Evolutionary conservation across 2,113 vertebrate species (phyloP), one percentile per base, ranked within the genome.

Genomic region (Etheostoma cragini): DNA sequence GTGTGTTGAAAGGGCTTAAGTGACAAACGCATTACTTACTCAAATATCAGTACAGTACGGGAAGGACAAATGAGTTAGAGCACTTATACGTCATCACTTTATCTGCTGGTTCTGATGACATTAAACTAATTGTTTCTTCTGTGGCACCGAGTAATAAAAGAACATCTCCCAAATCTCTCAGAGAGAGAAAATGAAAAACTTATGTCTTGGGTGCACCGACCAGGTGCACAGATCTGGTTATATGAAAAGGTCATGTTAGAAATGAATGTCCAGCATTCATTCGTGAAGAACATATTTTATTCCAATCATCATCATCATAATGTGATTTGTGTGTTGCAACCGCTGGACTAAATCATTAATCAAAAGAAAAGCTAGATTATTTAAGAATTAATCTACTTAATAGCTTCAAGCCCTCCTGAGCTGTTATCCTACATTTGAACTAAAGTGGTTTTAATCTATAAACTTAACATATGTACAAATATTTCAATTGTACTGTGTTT

Each of bases 21-120:
- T 26, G 50, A 71, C 45, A 64, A 78, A 85, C 47, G 64, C 33
- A 72, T 82, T 76, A 60, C 24, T 76, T 68, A 68, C 47, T 56
- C 73, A 76, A 57, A 80, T 66, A 78, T 30, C 8, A 17, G 26
- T 72, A 15, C 47, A 73, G 26, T 15, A 45, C 45, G 38, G 13
- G 26, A 33, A 82, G 56, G 56, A 83, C 67, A 42, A 33, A 49
- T 8, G 58, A 79, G 65, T 52, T 35, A n/a, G 47, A 52, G 46
- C 61, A 65, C 42, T 50, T 58, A 63, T 78, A 35, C 57, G n/a
- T 76, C 26, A 49, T 83, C 46, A 10, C 52, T 71, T 65, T 74
- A 47, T 72, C 71, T 47, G 30, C 53, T 7, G 12, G 60, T 54
- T 24, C 64, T 54, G 45, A 77, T 52, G 63, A 33, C 19, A 75